Percentiles rank a stretch among this genome's conserved stretches.
Conservation (phyloP, 2,797 vertebrate species). For the Microctenopoma stevenorrisi region DNA sequence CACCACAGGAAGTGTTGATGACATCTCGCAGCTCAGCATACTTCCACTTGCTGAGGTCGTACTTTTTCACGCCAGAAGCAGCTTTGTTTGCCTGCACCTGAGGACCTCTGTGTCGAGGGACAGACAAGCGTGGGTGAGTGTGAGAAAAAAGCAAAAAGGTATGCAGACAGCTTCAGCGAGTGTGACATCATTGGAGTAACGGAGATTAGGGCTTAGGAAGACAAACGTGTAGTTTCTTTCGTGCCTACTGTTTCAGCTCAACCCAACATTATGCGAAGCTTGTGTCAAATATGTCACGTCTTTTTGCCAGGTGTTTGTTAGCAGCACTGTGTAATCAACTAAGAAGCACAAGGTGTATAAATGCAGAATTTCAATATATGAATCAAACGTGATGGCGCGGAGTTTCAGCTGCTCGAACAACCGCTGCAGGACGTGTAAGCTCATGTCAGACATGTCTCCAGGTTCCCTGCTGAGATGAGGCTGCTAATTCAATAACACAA, state of each 20-base stretch:
- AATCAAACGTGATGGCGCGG: conserved; percentile 15
- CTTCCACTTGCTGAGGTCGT: conserved; percentile 99
- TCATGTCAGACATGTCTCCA: conserved; percentile 36
- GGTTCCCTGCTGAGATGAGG: conserved; percentile 57
- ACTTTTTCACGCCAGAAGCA: conserved; percentile 92
- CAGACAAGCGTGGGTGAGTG: conserved; percentile 22
- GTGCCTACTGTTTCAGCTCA: conserved; percentile 5
- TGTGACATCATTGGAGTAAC: conserved; percentile 8
- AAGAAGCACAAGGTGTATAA: not conserved
- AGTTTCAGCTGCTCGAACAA: conserved; percentile 27
- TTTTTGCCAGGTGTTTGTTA: not conserved
- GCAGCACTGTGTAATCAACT: not conserved
- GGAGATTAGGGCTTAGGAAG: not conserved
- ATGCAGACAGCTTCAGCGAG: conserved; percentile 9
- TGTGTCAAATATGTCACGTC: no score
- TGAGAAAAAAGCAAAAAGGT: not conserved
- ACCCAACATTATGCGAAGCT: conserved; percentile 23
- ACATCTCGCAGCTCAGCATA: conserved; percentile 98
- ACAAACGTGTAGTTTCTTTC: no score
- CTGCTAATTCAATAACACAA: conserved; percentile 65
- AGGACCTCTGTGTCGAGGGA: conserved; percentile 84
- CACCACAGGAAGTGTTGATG: conserved; percentile 99
- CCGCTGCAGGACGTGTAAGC: conserved; percentile 32
- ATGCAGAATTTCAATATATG: not conserved
- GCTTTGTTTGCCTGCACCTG: conserved; percentile 96